Conservation (phyloP, 2,888 invertebrate species). For the Baronia brevicornis region DNA sequence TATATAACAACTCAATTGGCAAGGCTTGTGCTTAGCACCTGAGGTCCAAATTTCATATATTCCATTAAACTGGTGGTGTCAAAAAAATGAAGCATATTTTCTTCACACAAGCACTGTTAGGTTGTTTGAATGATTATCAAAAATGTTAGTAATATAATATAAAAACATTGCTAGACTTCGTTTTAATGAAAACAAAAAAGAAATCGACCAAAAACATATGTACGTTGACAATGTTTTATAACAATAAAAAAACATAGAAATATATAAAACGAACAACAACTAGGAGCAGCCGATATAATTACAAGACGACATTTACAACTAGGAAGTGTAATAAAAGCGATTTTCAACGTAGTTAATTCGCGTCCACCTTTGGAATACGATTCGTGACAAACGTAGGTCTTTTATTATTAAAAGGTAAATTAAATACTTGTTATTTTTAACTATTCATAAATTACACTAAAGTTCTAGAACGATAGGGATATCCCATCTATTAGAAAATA, state of each 20-base stretch:
- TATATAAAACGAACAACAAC: too few relatives aligned
- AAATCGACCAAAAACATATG: too few relatives aligned
- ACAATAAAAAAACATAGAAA: constrained; percentile 15
- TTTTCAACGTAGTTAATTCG: constrained; percentile 29
- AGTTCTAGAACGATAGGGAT: too few relatives aligned
- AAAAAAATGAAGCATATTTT: constrained; percentile 16
- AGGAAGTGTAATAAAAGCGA: constrained; percentile 41
- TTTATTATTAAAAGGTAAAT: too few relatives aligned
- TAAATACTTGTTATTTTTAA: not conserved
- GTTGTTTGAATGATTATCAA: constrained; percentile 1
- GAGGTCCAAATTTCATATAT: too few relatives aligned
- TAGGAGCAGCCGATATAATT: constrained; percentile 18
- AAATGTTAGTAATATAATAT: constrained; percentile 1
- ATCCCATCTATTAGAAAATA: too few relatives aligned
- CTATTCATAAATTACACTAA: too few relatives aligned
- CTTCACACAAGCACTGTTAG: too few relatives aligned
- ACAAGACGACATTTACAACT: constrained; percentile 36
- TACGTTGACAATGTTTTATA: constrained; percentile 5
- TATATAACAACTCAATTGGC: too few relatives aligned
- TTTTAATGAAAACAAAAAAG: too few relatives aligned
- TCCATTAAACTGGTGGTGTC: too few relatives aligned
- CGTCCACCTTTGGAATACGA: constrained; percentile 24
- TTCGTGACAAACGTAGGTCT: constrained; percentile 19
- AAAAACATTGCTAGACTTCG: not conserved
- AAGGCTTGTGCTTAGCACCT: too few relatives aligned